Conservation (phyloP, 2,888 invertebrate species). For the Drosophila atroscutellata region DNA sequence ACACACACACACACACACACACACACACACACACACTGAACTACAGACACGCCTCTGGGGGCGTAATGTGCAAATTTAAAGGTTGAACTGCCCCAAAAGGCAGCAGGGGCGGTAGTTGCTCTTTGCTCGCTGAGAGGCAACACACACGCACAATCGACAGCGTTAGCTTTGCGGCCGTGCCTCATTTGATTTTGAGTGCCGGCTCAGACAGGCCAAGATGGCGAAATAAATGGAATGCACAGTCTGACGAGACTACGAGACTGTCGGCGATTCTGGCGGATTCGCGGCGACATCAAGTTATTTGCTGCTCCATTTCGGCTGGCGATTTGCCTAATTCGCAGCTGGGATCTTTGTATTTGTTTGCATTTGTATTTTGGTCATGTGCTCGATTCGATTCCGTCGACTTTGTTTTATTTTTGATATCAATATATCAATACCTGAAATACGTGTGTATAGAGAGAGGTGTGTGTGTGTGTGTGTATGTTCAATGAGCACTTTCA, state of each 20-base stretch:
- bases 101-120: slow-evolving; percentile 10
- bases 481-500: not conserved
- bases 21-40: slow-evolving; percentile 14
- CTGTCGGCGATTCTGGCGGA: not conserved
- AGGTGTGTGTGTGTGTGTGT: not conserved
- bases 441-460: not conserved
- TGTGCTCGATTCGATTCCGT: not conserved
- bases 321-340: slow-evolving; percentile 3
- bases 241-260: slow-evolving; percentile 6
- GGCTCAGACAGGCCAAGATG: slow-evolving; percentile 6
- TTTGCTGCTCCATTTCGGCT: not conserved
- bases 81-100: slow-evolving; percentile 45
- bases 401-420: not conserved
- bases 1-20: slow-evolving; percentile 17
- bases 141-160: slow-evolving; percentile 28
- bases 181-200: slow-evolving; percentile 53
- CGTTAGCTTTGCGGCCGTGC: slow-evolving; percentile 56
- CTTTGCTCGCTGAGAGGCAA: slow-evolving; percentile 20
- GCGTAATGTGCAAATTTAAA: slow-evolving; percentile 51
- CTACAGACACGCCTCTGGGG: slow-evolving; percentile 35
- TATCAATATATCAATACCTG: not conserved
- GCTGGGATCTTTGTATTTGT: not conserved
- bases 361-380: slow-evolving; percentile 9
- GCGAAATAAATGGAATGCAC: slow-evolving; percentile 43
- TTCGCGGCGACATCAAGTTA: not conserved